Conservation (phyloP, 1,140 invertebrate species). For the Diachasmimorpha longicaudata region DNA sequence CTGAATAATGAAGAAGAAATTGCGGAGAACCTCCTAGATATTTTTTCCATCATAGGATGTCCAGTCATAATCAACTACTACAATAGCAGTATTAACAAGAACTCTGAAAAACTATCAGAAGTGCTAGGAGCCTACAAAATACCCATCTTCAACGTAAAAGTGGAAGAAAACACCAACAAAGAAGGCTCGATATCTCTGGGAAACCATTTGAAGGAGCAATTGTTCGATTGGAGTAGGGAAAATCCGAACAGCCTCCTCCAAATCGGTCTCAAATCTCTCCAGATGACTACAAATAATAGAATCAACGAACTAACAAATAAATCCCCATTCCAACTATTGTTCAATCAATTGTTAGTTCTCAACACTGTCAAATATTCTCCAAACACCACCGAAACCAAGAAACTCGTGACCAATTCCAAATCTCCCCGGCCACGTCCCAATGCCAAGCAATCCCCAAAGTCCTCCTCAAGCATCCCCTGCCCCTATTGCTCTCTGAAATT, state of each 20-base stretch:
- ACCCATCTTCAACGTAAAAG: constrained; percentile 38
- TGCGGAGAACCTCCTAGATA: constrained; percentile 39
- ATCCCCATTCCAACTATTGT: constrained; percentile 41
- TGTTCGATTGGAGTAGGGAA: constrained; percentile 32
- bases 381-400: neutral
- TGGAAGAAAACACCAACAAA: constrained; percentile 22
- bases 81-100: constrained; percentile 48
- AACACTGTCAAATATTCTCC: constrained; percentile 11
- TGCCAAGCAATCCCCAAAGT: neutral
- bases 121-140: constrained; percentile 43
- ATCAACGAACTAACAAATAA: constrained; percentile 32
- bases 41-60: constrained; percentile 45
- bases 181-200: constrained; percentile 36
- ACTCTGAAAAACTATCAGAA: constrained; percentile 46
- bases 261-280: constrained; percentile 43
- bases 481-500: constrained; percentile 47
- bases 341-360: constrained; percentile 19
- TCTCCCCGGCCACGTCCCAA: neutral
- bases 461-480: constrained; percentile 26
- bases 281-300: constrained; percentile 44
- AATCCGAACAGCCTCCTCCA: constrained; percentile 41
- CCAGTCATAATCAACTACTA: constrained; percentile 49
- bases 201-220: constrained; percentile 25
- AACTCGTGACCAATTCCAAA: constrained; percentile 20
- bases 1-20: constrained; percentile 37